Conservation (phyloP, 53 echinoderm and acorn worm genomes). For the Temnopleurus reevesii region DNA sequence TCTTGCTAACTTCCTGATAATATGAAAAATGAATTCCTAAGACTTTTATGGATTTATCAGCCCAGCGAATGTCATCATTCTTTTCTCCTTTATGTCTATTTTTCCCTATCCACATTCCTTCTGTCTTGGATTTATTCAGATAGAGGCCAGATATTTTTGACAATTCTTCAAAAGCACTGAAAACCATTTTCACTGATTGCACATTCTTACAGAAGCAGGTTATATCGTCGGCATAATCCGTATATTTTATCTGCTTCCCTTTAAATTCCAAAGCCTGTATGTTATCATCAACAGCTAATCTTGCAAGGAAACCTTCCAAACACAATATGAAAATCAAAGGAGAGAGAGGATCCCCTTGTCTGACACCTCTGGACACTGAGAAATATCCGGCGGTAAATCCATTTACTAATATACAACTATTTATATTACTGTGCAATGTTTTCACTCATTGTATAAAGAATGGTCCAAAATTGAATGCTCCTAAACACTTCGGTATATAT, state of each 20-base stretch:
- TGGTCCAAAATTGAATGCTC: constrained; percentile 27
- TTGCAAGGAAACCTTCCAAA: not conserved
- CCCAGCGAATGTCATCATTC: not conserved
- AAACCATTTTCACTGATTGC: not conserved
- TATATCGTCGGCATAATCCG: not conserved
- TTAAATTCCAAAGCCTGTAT: not conserved
- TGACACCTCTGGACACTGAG: constrained; percentile 15
- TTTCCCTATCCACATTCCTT: constrained; percentile 7
- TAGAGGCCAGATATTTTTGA: not conserved
- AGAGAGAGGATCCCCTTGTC: not conserved
- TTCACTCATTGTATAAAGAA: not conserved
- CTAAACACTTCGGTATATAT: not conserved
- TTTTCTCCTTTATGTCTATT: constrained; percentile 10
- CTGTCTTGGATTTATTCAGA: constrained; percentile 14
- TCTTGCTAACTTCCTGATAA: not conserved
- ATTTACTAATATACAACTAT: constrained; percentile 15
- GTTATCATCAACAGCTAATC: not conserved
- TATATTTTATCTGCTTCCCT: not conserved
- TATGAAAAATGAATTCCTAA: not conserved
- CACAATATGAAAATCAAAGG: not conserved
- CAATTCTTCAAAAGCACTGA: not conserved
- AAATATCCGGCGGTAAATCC: constrained; percentile 26
- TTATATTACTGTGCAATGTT: not conserved
- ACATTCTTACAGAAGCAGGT: not conserved
- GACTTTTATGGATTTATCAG: not conserved